These are phyloP conservation scores for Yponomeuta sedellus DNA, from an alignment of 2,888 invertebrate genomes.

Conservation along the genomic window DNA sequence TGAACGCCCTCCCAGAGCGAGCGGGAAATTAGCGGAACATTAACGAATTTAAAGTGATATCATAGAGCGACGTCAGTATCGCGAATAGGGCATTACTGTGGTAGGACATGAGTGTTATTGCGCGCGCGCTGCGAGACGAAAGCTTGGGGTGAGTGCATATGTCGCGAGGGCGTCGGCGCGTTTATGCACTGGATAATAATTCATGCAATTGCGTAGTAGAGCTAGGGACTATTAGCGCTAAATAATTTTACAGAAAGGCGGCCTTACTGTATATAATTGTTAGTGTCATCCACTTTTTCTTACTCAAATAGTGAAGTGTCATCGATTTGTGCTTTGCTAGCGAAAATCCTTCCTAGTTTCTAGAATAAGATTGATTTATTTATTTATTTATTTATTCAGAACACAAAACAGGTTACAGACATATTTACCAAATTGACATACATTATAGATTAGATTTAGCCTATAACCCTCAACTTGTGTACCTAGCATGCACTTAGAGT, in stretches of 20 bases:
- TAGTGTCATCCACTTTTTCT: too few species aligned
- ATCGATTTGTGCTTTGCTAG: too few species aligned
- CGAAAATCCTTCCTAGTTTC: too few species aligned
- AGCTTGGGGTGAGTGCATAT: slow-evolving; percentile 44
- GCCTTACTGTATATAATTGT: too few species aligned
- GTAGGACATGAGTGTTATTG: slow-evolving; percentile 2
- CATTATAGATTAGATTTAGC: too few species aligned
- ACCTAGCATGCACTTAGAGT: too few species aligned
- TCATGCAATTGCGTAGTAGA: slow-evolving; percentile 50
- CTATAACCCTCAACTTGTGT: too few species aligned
- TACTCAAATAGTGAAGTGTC: too few species aligned
- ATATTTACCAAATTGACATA: too few species aligned
- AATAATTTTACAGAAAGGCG: neutral
- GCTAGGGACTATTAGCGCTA: neutral
- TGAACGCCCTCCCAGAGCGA: slow-evolving; percentile 26
- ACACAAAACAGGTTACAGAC: too few species aligned
- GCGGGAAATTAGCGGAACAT: slow-evolving; percentile 45
- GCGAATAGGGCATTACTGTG: neutral
- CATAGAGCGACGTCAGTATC: slow-evolving; percentile 16
- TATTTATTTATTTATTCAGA: too few species aligned
- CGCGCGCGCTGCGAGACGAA: slow-evolving; percentile 9
- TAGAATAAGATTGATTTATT: too few species aligned
- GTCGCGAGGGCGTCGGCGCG: slow-evolving; percentile 28
- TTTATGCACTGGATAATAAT: slow-evolving; percentile 54
- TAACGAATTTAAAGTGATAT: slow-evolving; percentile 49